A percentile compares a stretch with the other conserved stretches of the same genome.
These are phyloP conservation scores for Leucoraja ocellata DNA, from an alignment of 2,797 vertebrate genomes.

Conservation along the genomic window DNA sequence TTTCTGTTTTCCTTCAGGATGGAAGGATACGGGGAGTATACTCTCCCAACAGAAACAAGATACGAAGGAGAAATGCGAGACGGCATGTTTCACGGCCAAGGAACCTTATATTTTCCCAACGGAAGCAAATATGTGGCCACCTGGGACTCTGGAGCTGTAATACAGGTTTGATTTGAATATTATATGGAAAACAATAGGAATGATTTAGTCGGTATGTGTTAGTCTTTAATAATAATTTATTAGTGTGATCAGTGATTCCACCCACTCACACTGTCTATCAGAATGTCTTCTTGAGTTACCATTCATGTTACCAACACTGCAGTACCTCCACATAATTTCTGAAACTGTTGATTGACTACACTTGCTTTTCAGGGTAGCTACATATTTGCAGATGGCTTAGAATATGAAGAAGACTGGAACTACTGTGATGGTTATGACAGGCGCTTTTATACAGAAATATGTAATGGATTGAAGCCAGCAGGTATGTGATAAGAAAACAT, in stretches of 20 bases:
- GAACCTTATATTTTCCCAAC: slow-evolving; percentile 68
- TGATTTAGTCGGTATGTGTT: neutral
- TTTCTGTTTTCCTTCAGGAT: slow-evolving; percentile 58
- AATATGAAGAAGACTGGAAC: slow-evolving; percentile 72
- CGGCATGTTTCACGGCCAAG: slow-evolving; percentile 85
- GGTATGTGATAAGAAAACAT: slow-evolving; percentile 58
- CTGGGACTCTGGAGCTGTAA: slow-evolving; percentile 71
- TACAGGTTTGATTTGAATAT: slow-evolving; percentile 59
- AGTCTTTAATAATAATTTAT: neutral
- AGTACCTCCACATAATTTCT: neutral
- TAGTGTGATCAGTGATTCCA: neutral
- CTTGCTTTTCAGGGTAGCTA: slow-evolving; percentile 65
- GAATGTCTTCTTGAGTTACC: neutral
- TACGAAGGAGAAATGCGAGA: slow-evolving; percentile 78
- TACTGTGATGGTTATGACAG: slow-evolving; percentile 80
- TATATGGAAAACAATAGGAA: neutral
- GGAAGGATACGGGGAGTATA: slow-evolving; percentile 74
- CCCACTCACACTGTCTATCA: neutral
- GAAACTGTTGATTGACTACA: neutral
- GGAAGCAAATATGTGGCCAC: slow-evolving; percentile 70
- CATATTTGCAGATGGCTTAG: slow-evolving; percentile 76
- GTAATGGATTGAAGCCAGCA: slow-evolving; percentile 77
- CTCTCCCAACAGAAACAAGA: slow-evolving; percentile 67
- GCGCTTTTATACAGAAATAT: slow-evolving; percentile 80
- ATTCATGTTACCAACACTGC: neutral